A percentile compares a stretch with the other conserved stretches of the same genome.
Conservation (phyloP, 1,140 invertebrate genomes). For the Drosophila cardini region DNA sequence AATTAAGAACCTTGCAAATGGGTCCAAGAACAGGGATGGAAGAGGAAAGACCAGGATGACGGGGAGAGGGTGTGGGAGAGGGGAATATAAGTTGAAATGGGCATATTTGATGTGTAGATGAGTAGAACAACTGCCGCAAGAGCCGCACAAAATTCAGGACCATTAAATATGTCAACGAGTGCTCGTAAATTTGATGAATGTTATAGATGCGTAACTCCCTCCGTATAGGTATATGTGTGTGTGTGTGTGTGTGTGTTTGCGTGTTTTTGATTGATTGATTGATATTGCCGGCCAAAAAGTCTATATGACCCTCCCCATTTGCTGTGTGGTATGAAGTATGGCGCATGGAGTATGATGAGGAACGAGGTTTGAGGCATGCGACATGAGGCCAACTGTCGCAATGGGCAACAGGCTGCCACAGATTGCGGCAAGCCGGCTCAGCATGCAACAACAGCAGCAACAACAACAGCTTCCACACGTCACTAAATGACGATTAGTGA, state of each 20-base stretch:
- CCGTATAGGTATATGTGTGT: background rate
- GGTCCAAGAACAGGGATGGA: too few relatives aligned
- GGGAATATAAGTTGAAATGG: background rate
- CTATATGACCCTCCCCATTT: background rate
- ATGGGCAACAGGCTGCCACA: constrained; percentile 39
- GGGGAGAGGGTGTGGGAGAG: too few relatives aligned
- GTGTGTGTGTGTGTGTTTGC: constrained; percentile 5
- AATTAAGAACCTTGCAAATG: background rate
- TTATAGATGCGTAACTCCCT: background rate
- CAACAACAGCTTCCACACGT: background rate
- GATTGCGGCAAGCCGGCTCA: constrained; percentile 29
- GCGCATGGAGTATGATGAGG: too few relatives aligned
- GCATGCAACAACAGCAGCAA: background rate
- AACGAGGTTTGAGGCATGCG: background rate
- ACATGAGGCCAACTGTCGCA: constrained; percentile 58
- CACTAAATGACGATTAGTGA: constrained; percentile 8
- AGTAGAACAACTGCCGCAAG: constrained; percentile 9
- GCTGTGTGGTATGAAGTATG: too few relatives aligned
- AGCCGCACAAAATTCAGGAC: background rate
- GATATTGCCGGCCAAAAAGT: constrained; percentile 28
- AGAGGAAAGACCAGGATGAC: too few relatives aligned
- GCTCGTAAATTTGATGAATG: constrained; percentile 52
- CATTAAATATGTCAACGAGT: constrained; percentile 51
- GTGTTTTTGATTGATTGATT: constrained; percentile 59
- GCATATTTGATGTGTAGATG: constrained; percentile 9